phyloP scores from a whole-genome alignment of 2,888 invertebrate species.

The Gisinianus flammeolus region DNA sequence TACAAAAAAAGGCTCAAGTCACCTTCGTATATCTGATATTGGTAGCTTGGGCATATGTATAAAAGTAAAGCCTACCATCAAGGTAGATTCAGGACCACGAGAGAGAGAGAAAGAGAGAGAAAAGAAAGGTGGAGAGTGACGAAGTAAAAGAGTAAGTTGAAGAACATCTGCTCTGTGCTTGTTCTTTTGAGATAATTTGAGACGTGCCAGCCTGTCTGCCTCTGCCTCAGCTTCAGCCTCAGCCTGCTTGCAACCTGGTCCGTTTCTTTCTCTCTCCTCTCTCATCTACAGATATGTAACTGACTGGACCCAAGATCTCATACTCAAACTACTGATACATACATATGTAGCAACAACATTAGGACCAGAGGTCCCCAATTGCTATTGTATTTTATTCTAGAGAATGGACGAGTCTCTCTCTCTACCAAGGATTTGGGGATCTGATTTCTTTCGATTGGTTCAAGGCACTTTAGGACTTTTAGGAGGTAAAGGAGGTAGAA shows the following conservation, averaged over 20 bases:
- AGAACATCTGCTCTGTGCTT: slow-evolving; percentile 20
- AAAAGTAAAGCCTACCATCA: background rate
- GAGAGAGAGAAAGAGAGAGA: background rate
- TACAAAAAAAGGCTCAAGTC: background rate
- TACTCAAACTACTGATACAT: background rate
- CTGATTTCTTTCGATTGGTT: slow-evolving; percentile 37
- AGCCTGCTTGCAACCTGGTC: slow-evolving; percentile 38
- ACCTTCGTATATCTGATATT: background rate
- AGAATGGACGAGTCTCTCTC: background rate
- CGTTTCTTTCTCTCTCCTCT: slow-evolving; percentile 11
- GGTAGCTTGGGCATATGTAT: background rate
- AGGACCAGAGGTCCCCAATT: slow-evolving; percentile 36
- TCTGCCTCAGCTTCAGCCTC: no score
- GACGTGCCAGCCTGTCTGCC: slow-evolving; percentile 36
- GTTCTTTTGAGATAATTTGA: slow-evolving; percentile 34
- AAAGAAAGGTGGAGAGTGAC: slow-evolving; percentile 29
- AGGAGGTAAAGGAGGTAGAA: slow-evolving; percentile 1
- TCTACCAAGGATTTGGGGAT: slow-evolving; percentile 2
- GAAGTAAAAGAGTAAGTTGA: slow-evolving; percentile 22
- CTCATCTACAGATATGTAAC: no score
- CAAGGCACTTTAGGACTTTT: slow-evolving; percentile 14
- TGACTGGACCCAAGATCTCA: background rate
- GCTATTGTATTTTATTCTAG: slow-evolving; percentile 22
- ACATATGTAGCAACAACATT: background rate
- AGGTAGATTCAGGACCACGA: background rate